Evolutionary conservation across 2,797 vertebrate genomes (phyloP).

Genomic region (Orestias chungarensis): DNA sequence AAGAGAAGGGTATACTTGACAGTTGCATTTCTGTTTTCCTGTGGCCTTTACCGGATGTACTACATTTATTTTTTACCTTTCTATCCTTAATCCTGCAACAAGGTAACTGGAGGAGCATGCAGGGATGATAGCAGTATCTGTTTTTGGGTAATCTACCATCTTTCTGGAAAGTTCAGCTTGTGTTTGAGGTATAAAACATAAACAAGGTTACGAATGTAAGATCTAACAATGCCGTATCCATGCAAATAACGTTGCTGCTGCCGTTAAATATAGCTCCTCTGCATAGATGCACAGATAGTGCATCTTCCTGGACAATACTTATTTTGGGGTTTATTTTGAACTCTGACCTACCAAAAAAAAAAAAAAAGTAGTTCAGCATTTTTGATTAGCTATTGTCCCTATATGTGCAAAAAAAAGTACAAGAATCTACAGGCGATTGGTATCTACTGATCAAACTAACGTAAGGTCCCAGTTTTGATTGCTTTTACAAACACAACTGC

Average conservation of each 20-base stretch:
- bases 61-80: neutral
- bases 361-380: neutral
- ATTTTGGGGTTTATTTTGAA: too few species aligned
- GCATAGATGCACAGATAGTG: too few species aligned
- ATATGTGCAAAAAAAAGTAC: neutral
- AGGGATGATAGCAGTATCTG: conserved; percentile 2
- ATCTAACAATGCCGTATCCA: too few species aligned
- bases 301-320: too few species aligned
- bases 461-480: neutral
- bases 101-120: neutral
- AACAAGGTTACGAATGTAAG: neutral
- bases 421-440: neutral
- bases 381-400: neutral
- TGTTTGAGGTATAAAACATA: conserved; percentile 21
- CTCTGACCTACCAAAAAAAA: too few species aligned
- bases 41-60: neutral
- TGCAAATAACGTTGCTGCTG: too few species aligned
- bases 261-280: too few species aligned
- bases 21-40: conserved; percentile 7
- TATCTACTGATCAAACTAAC: too few species aligned
- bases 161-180: neutral
- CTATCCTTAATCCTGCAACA: neutral
- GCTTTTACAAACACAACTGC: neutral
- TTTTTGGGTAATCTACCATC: too few species aligned
- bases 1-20: neutral